Evolutionary conservation across 2,797 vertebrate species (phyloP), one percentile per base, ranked within the genome.

Genomic region (Helostoma temminkii): DNA sequence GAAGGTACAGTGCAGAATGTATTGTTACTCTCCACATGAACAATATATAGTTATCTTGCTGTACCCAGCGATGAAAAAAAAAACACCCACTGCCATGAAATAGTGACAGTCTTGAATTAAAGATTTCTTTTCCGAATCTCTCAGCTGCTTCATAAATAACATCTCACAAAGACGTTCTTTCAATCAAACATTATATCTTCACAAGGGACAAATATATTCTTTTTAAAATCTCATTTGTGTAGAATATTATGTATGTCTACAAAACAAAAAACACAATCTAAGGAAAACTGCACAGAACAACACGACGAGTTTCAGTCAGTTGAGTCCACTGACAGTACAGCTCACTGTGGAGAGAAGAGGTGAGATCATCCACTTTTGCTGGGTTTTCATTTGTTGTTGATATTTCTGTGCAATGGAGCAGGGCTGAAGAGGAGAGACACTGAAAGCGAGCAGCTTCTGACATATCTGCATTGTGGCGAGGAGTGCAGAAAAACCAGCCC

Each of bases 231-330:
- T 89, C 76, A 78, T 83, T 74, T 83, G 82, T 92, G 89, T 88
- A 66, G 83, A 82, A 78, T 91, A 89, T 70, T 82, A 92, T 87
- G 89, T 85, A 89, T 89, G 61, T 88, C 74, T 88, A 90, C 72
- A 82, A 90, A 92, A 91, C 86, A 42, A 82, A 91, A 91, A 90
- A 78, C 84, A 93, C 87, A 85, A 85, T 89, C 81, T 90, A 89
- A 82, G 71, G 88, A 82, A 85, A 85, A 78, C 87, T 85, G 76
- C 86, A 93, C 85, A 32, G 66, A 82, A 93, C 82, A 71, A 88
- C 83, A 90, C 89, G 71, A 89, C 78, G 52, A 62, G 74, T 76
- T 87, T 87, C 81, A 87, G 87, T 88, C 82, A 58, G 56, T 85
- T 26, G 41, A 62, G 80, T 87, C 81, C 85, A 65, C 76, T 56